Percentiles rank a stretch among this genome's conserved stretches.
phyloP scores from a whole-genome alignment of 2,888 invertebrate genomes.

The Drosophila anomalata region DNA sequence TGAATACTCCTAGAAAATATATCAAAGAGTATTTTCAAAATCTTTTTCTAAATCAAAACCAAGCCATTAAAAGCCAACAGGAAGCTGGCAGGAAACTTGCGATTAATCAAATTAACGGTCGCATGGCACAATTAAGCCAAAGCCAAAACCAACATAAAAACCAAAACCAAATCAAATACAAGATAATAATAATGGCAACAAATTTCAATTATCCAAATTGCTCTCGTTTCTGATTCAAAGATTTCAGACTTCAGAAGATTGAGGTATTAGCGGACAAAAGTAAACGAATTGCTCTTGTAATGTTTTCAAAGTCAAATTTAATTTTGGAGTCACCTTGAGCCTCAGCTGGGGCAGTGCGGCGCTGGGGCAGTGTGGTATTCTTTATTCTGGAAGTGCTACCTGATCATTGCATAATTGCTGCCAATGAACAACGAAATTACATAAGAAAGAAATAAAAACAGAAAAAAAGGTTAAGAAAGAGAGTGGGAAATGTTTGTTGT shows the following conservation, averaged over 20 bases:
- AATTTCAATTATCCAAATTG: slow-evolving; percentile 44
- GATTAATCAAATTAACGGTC: slow-evolving; percentile 40
- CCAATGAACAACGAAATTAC: slow-evolving; percentile 57
- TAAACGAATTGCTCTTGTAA: slow-evolving; percentile 51
- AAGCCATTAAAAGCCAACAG: slow-evolving; percentile 10
- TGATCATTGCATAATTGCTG: slow-evolving; percentile 69
- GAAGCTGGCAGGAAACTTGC: slow-evolving; percentile 31
- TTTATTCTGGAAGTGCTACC: slow-evolving; percentile 40
- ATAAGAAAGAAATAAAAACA: slow-evolving; percentile 44
- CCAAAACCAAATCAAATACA: slow-evolving; percentile 24
- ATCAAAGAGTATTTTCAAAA: background rate
- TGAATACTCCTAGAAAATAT: too few species aligned
- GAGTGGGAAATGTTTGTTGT: slow-evolving; percentile 40
- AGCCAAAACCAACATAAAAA: slow-evolving; percentile 28
- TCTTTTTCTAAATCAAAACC: background rate
- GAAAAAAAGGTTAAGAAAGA: slow-evolving; percentile 31
- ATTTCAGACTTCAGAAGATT: slow-evolving; percentile 18
- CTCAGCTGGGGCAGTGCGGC: slow-evolving; percentile 21
- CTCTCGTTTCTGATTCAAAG: slow-evolving; percentile 30
- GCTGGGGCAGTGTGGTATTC: background rate
- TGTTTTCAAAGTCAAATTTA: slow-evolving; percentile 69
- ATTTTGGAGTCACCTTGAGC: slow-evolving; percentile 42
- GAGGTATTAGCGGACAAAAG: slow-evolving; percentile 16
- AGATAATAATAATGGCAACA: slow-evolving; percentile 9
- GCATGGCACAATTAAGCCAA: slow-evolving; percentile 44